phyloP scores from a whole-genome alignment of 2,797 vertebrate species.

The Orestias chungarensis region DNA sequence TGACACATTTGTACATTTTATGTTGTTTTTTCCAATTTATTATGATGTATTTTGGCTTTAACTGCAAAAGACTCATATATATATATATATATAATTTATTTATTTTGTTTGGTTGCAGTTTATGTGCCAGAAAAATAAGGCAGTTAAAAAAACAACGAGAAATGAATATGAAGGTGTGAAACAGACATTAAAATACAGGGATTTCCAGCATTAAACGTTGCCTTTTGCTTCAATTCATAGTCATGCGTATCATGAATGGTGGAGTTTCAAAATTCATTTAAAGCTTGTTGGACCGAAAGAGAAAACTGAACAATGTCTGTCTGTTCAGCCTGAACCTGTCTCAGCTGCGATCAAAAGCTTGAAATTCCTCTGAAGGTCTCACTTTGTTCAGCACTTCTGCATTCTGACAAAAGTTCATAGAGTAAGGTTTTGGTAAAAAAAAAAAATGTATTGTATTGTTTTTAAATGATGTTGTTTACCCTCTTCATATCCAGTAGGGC shows the following conservation, averaged over 20 bases:
- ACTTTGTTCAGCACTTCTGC: not conserved
- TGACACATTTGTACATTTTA: not conserved
- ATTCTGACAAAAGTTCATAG: too few species aligned
- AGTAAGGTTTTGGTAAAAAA: too few species aligned
- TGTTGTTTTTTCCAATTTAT: not conserved
- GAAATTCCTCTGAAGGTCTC: slow-evolving; percentile 1
- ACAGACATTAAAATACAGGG: not conserved
- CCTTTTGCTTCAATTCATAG: not conserved
- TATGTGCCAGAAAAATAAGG: not conserved
- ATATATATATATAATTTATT: too few species aligned
- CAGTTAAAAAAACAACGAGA: not conserved
- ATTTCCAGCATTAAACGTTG: not conserved
- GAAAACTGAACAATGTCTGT: not conserved
- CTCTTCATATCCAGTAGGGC: not conserved
- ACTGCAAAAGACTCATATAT: not conserved
- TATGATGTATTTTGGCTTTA: not conserved
- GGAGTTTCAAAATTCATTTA: not conserved
- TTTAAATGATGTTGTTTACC: not conserved
- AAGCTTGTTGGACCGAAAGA: not conserved
- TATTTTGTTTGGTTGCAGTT: not conserved
- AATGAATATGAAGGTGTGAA: not conserved
- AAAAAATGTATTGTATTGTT: not conserved
- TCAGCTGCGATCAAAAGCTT: slow-evolving; percentile 1
- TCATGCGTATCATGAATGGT: not conserved
- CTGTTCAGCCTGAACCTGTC: not conserved